Evolutionary conservation across 2,797 vertebrate species (phyloP).

Genomic region (Labeo calbasu): DNA sequence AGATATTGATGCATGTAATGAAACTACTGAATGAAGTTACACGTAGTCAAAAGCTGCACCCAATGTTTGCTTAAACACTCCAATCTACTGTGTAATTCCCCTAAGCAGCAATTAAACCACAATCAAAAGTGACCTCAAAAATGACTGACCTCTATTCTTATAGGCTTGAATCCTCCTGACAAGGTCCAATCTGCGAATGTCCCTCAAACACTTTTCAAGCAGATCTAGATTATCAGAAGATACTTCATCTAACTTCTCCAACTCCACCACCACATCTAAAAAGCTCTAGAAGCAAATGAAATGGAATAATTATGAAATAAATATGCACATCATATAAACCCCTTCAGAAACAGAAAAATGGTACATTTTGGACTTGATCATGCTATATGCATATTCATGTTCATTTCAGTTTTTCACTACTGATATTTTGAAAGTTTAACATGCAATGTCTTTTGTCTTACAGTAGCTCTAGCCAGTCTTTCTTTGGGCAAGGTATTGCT

Average conservation of each 20-base stretch:
- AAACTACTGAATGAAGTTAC: background rate
- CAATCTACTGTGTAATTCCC: background rate
- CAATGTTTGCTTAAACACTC: background rate
- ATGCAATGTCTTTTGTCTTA: constrained; percentile 59
- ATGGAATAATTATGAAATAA: background rate
- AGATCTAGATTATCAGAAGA: constrained; percentile 81
- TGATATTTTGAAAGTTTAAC: background rate
- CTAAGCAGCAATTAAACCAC: background rate
- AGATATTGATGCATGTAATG: background rate
- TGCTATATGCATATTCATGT: background rate
- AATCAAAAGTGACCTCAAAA: background rate
- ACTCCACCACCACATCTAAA: constrained; percentile 83
- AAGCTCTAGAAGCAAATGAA: constrained; percentile 79
- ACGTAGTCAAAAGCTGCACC: background rate
- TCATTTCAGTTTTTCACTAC: background rate
- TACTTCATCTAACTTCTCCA: constrained; percentile 86
- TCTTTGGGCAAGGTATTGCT: constrained; percentile 69
- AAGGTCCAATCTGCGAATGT: constrained; percentile 85
- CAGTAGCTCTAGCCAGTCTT: constrained; percentile 77
- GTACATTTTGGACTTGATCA: no score
- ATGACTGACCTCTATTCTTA: constrained; percentile 60
- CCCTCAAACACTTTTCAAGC: constrained; percentile 80
- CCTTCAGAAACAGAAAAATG: background rate
- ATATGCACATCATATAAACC: background rate
- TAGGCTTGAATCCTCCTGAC: constrained; percentile 82